Conservation (phyloP, 2,888 invertebrate genomes). For the Pediacus dermestoides region DNA sequence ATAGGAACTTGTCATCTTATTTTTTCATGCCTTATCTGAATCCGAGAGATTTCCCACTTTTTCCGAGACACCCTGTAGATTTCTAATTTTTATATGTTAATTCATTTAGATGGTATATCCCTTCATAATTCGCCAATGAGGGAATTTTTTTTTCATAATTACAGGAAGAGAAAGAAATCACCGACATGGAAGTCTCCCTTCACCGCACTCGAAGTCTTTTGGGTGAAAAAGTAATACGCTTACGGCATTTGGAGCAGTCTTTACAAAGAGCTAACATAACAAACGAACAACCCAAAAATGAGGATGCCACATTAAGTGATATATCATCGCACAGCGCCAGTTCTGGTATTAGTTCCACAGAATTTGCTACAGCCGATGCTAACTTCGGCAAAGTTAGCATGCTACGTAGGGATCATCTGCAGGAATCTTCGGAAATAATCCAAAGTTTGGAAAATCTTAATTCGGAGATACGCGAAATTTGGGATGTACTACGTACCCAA, state of each 20-base stretch:
- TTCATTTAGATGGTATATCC: too few relatives aligned
- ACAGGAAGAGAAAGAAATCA: conserved; percentile 78
- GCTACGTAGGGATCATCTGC: conserved; percentile 51
- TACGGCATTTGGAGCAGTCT: conserved; percentile 76
- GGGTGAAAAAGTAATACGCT: conserved; percentile 77
- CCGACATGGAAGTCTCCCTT: conserved; percentile 79
- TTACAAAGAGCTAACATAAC: conserved; percentile 59
- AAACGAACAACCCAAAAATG: conserved; percentile 43
- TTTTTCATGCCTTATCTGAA: too few relatives aligned
- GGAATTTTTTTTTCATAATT: conserved; percentile 35
- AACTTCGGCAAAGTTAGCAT: conserved; percentile 25
- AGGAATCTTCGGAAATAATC: conserved; percentile 67
- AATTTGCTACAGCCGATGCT: conserved; percentile 59
- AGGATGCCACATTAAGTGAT: conserved; percentile 64
- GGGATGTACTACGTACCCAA: conserved; percentile 63
- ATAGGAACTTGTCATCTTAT: too few relatives aligned
- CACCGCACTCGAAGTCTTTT: conserved; percentile 76
- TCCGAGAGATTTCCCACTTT: too few relatives aligned
- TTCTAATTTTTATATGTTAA: too few relatives aligned
- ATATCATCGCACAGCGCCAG: conserved; percentile 61
- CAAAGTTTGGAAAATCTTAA: conserved; percentile 68
- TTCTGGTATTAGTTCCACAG: conserved; percentile 65
- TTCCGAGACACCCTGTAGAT: too few relatives aligned
- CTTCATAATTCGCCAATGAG: too few relatives aligned
- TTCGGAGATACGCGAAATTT: conserved; percentile 67